Evolutionary conservation across 1,140 invertebrate species (phyloP), one percentile per base, ranked within the genome.

Genomic region (Drosophila kikkawai): DNA sequence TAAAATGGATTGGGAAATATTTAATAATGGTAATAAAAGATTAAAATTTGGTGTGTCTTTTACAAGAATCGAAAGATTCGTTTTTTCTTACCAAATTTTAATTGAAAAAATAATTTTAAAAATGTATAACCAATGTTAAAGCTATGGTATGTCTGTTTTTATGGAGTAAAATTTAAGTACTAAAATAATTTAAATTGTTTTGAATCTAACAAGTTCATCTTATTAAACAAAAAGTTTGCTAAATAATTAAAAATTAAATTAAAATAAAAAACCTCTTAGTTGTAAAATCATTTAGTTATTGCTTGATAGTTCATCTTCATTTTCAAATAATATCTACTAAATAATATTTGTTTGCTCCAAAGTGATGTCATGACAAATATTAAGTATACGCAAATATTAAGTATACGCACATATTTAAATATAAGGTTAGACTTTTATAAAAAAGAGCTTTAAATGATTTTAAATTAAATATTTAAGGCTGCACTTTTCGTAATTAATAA

Each of bases 301-400:
- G 1, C n/a, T 11, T 0, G 9, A 17, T 17, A 6, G 2, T 51
- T 34, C 2, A 1, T 32, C 1, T 32, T 34, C 5, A 8, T 51
- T 12, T 34, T 26, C 15, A 8, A 9, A 17, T 12, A 7, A 3
- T 7, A 12, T 12, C 7, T 11, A 34, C 2, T 4, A 0, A 3
- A 12, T 13, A 36, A 12, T 4, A 2, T 45, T 4, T 4, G 7
- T 12, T 36, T 22, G 4, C 4, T 22, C 13, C n/a, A 3, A 22
- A 37, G 13, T 22, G 13, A 15, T 22, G 34, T 37, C 19, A 55
- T 55, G 7, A 36, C 32, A 53, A 19, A 53, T 36, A 36, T 53
- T 53, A 36, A 13, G 51, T 36, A 53, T 53, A 36, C 50, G 51
- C 7, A n/a, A n/a, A 55, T 37, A 37, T 55, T 55, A 37, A 19